Base-by-base conservation (phyloP, 2,113 vertebrate species). In the Siniperca knerii region DNA sequence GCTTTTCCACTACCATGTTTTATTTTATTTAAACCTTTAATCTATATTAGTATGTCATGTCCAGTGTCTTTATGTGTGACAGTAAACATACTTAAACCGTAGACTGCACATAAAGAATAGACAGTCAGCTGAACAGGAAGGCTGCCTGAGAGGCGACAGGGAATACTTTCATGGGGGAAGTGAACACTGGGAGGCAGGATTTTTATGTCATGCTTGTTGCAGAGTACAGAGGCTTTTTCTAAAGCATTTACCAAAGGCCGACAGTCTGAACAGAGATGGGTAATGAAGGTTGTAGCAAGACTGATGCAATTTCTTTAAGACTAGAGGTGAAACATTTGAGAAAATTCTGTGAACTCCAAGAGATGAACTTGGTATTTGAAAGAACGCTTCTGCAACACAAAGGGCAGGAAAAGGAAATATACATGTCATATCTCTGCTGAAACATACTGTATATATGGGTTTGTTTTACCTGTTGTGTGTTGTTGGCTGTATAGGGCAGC, bases 401-500 rank as follows among this genome's bases (percentile, higher is more conserved):
- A 69, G 29, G 52, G 6, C 33, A 71, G n/a, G 44, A 68, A 64
- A 57, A 29, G 29, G 46, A 81, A 83, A 65, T 40, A 15, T 7
- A 8, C 11, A 4, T 13, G 52, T 69, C n/a, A 33, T 1, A 8
- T 44, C 9, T 52, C 9, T 77, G 18, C 54, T 44, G 15, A 40
- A 57, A 58, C 4, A 33, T 20, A 15, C 15, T 42, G 1, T 42
- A 8, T 42, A 42, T 46, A 33, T 65, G 33, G 9, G 33, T 76
- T 67, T 44, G 6, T 50, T 72, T 82, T 92, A 96, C 96, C 96
- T 97, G 96, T 72, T 97, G 96, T 37, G 95, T 96, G 89, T 97
- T 97, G 95, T 96, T 97, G 80, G 96, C 84, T 21, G 97, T 97
- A 89, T 97, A 97, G 50, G 97, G 97, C 75, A 97, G 95, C 96